These are phyloP conservation scores for Kryptolebias marmoratus DNA, from an alignment of 2,113 vertebrate genomes.

Conservation along the genomic window DNA sequence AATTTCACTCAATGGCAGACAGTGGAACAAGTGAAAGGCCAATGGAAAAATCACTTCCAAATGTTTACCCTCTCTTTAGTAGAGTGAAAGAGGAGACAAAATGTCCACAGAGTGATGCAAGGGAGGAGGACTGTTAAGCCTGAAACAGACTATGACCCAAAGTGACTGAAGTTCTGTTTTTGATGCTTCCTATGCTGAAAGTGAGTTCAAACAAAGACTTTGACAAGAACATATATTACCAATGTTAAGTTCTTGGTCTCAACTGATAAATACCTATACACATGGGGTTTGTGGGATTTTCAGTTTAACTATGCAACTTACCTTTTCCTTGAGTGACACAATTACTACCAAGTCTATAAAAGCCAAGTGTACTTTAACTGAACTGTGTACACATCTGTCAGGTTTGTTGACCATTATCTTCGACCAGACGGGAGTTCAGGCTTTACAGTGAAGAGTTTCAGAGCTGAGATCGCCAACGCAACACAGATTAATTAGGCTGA, in stretches of 20 bases:
- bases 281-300: neutral
- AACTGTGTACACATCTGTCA: neutral
- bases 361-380: constrained; percentile 21
- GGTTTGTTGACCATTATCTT: constrained; percentile 1
- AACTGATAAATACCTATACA: neutral
- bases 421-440: neutral
- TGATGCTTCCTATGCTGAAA: constrained; percentile 38
- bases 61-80: constrained; percentile 63
- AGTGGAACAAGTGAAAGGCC: constrained; percentile 54
- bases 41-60: constrained; percentile 69
- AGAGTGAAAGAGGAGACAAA: constrained; percentile 58
- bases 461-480: neutral
- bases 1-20: constrained; percentile 40
- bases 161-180: constrained; percentile 33
- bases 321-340: constrained; percentile 1
- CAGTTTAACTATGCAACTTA: constrained; percentile 2
- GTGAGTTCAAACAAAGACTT: constrained; percentile 21
- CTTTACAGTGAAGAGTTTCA: neutral
- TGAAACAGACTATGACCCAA: constrained; percentile 50
- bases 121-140: constrained; percentile 38
- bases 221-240: neutral
- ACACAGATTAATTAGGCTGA: constrained; percentile 1
- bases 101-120: constrained; percentile 23
- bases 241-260: neutral
- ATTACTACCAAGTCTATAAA: constrained; percentile 16